Base-by-base conservation (phyloP, 1,140 invertebrate species). In the Manduca sexta region DNA sequence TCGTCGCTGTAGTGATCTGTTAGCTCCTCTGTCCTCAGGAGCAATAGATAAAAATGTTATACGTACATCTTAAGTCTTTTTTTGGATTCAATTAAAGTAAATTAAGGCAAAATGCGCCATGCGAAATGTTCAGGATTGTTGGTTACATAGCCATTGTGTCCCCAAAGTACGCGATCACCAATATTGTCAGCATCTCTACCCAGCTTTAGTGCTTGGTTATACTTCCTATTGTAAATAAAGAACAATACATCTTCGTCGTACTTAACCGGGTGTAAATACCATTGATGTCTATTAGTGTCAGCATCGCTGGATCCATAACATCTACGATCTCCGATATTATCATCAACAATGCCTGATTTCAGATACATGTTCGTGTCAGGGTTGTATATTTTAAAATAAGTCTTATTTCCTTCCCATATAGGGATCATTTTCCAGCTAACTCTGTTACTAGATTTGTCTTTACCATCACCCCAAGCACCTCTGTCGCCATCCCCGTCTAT, bases 401-500 rank as follows among this genome's bases (percentile, higher is more conserved):
- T 18, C 17, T 18, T 41, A 3, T 41, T 41, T 16, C 26, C 26
- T 2, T 41, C 39, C 39, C 39, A 41, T 18, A 14, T 7, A 1
- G 16, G 39, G 17, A 41, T n/a, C 16, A 41, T 11, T 5, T n/a
- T 41, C 39, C 39, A 41, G 39, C 39, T 21, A 18, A 41, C 10
- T 11, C n/a, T 30, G 3, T 18, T n/a, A 3, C n/a, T 26, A 10
- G 40, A 46, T 42, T 52, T 52, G 13, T 60, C 60, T 11, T 15
- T 38, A 14, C 45, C 37, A 16, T 58, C 57, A 3, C 64, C 61
- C 37, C 21, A 54, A 0, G 45, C 52, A 14, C 40, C 15, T 33
- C 52, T 60, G 29, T 62, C 56, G n/a, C 47, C 49, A 3, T 44
- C 6, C 0, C 15, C 12, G 16, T 62, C 52, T 21, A 15, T 13